Evolutionary conservation across 2,888 invertebrate genomes (phyloP), one percentile per base, ranked within the genome.

Genomic region (Sarcophaga subvicina): DNA sequence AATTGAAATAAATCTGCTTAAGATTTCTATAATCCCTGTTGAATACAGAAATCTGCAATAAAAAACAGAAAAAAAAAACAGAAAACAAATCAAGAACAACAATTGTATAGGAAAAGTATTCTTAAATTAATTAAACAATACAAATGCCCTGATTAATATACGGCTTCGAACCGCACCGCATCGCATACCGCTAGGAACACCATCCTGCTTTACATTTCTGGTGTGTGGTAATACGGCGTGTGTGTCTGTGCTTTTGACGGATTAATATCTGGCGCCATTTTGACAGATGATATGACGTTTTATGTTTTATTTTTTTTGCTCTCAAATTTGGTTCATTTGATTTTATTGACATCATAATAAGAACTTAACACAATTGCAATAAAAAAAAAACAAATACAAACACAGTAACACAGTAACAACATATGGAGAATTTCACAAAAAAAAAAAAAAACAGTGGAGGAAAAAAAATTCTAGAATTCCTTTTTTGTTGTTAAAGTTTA

Each of bases 211-310:
- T 37, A 37, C 8, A 64, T 63, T 72, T 49, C 60, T 67, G 17
- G 20, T 70, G 17, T 54, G 20, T 83, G 45, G 49, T 54, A n/a
- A 76, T n/a, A 76, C n/a, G 37, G 17, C 12, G 3, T 20, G 22
- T 20, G 4, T 11, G 12, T 72, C 1, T 22, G 2, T 20, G 45
- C 45, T n/a, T 66, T 88, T 88, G 83, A 86, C 81, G 81, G 85
- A 88, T 88, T 88, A 81, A 71, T 37, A 76, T 71, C 82, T 49
- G 37, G 63, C 82, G 84, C 72, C 79, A 37, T 76, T 76, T 63
- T 85, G 87, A 85, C 84, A 72, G 59, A 67, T 70, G 22, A 10
- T 64, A 22, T 64, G 12, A 64, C 25, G 27, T 64, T 37, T 37
- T 8, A 37, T 37, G 1, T 37, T 37, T 37, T 1, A 37, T 37